A percentile compares a stretch with the other conserved stretches of the same genome.
Conservation (phyloP, 2,888 invertebrate genomes). For the Eupeodes latifasciatus region DNA sequence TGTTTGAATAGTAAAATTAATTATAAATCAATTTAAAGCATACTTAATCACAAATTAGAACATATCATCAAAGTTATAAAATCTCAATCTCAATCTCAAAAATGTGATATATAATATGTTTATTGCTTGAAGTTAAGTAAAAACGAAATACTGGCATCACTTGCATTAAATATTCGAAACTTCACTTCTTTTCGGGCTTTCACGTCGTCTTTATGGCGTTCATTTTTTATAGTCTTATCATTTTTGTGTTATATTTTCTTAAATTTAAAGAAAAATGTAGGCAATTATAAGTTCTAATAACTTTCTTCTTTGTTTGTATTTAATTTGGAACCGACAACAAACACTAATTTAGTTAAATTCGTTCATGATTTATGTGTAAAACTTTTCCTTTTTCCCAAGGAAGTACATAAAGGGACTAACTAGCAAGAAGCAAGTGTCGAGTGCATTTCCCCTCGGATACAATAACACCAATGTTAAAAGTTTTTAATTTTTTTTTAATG, state of each 20-base stretch:
- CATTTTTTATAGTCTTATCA: constrained; percentile 76
- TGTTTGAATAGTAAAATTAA: no score
- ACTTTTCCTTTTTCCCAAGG: constrained; percentile 43
- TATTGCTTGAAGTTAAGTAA: neutral
- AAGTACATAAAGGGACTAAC: constrained; percentile 22
- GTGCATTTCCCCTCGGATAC: constrained; percentile 27
- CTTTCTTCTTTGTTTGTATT: constrained; percentile 66
- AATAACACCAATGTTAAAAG: constrained; percentile 45
- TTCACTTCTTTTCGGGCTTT: constrained; percentile 76
- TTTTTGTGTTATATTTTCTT: constrained; percentile 69
- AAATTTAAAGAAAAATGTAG: constrained; percentile 68
- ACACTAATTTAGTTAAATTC: constrained; percentile 46
- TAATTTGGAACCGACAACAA: constrained; percentile 52
- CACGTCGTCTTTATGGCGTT: constrained; percentile 78
- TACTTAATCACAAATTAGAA: no score
- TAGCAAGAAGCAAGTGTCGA: neutral
- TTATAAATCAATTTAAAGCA: no score
- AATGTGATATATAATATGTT: neutral
- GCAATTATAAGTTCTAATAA: constrained; percentile 53
- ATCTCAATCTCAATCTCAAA: no score
- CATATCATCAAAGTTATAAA: no score
- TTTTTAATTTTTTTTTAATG: constrained; percentile 4
- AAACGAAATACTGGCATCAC: constrained; percentile 34
- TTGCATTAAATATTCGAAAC: constrained; percentile 57
- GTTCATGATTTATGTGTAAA: constrained; percentile 61